Evolutionary conservation across 2,113 vertebrate species (phyloP).

Genomic region (Tychaedon coryphoeus): DNA sequence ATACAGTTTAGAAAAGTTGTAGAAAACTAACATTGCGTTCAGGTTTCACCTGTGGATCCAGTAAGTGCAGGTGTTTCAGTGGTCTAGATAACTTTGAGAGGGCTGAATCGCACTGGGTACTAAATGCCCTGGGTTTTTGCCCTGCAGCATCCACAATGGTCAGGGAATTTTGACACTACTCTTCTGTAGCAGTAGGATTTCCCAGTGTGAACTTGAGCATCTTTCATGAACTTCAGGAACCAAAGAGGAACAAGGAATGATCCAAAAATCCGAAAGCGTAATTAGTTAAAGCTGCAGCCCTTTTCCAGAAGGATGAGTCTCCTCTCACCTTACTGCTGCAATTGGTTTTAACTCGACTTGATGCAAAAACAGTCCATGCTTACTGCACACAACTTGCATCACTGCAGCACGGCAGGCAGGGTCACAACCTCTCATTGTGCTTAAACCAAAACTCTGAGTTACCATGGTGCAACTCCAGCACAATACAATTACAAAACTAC

Average conservation of each 20-base stretch:
- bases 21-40: neutral
- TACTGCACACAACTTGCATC: rapidly evolving
- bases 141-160: neutral
- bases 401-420: neutral
- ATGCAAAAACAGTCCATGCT: neutral
- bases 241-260: neutral
- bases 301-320: neutral
- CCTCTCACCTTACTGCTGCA: neutral
- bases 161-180: neutral
- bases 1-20: neutral
- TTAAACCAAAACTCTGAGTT: neutral
- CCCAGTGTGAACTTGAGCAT: neutral
- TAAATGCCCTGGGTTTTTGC: neutral
- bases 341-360: neutral
- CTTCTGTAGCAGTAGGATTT: neutral
- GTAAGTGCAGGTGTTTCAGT: neutral
- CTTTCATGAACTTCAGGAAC: neutral
- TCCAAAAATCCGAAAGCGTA: rapidly evolving
- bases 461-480: neutral
- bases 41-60: neutral
- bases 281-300: neutral
- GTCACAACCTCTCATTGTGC: rapidly evolving
- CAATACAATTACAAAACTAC: neutral
- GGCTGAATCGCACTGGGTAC: neutral
- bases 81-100: neutral